Evolutionary conservation across 1,140 invertebrate species (phyloP).

Genomic region (Aphaenogaster floridana): DNA sequence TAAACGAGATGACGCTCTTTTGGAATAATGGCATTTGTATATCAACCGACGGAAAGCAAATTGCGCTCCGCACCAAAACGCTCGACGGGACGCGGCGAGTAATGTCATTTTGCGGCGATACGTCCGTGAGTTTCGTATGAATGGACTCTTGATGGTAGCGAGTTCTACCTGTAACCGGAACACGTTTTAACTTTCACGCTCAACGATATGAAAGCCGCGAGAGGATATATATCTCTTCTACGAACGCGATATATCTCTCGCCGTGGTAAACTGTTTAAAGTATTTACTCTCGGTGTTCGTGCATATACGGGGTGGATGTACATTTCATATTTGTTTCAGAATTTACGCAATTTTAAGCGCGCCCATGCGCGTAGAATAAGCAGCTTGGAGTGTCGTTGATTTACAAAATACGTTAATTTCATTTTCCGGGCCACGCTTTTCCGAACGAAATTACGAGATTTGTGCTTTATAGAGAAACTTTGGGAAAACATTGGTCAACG

Average conservation of each 20-base stretch:
- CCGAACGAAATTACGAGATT: background rate
- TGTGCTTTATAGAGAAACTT: background rate
- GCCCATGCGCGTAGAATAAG: background rate
- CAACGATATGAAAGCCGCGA: conserved; percentile 46
- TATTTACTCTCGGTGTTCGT: conserved; percentile 20
- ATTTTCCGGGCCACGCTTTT: background rate
- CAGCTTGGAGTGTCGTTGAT: background rate
- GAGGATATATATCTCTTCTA: conserved; percentile 10
- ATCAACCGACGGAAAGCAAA: conserved; percentile 12
- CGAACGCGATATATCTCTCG: conserved; percentile 19
- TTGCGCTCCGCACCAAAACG: background rate
- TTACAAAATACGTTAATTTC: conserved; percentile 46
- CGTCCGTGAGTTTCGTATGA: conserved; percentile 27
- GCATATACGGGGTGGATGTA: background rate
- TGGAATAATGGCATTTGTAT: conserved; percentile 14
- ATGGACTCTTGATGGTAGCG: conserved; percentile 54
- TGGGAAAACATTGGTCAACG: conserved; percentile 17
- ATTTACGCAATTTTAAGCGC: conserved; percentile 27
- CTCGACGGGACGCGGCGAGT: conserved; percentile 4
- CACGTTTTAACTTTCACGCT: conserved; percentile 42
- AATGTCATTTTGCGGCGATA: conserved; percentile 48
- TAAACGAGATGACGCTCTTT: conserved; percentile 16
- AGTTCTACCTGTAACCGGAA: conserved; percentile 44
- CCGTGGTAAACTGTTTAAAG: conserved; percentile 48
- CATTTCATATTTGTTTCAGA: conserved; percentile 30